Conservation (phyloP, 92 coral and sea anemone species). For the Actinostola sp. region DNA sequence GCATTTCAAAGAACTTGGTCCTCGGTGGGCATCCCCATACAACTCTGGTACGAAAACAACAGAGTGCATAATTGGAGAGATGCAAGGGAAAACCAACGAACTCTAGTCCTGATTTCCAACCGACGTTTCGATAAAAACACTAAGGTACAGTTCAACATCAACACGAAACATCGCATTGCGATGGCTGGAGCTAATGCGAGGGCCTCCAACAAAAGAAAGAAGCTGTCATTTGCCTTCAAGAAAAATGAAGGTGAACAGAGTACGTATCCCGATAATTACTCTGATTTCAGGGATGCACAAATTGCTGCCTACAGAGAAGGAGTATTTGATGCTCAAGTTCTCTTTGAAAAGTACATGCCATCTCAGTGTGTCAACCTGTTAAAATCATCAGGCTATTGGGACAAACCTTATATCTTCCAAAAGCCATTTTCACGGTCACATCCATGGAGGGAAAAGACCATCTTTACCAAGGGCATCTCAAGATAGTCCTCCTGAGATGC, state of each 20-base stretch:
- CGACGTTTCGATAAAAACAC: slow-evolving; percentile 32
- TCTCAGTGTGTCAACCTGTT: slow-evolving; percentile 29
- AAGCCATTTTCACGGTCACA: too few species aligned
- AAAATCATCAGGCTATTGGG: slow-evolving; percentile 28
- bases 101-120: slow-evolving; percentile 32
- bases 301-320: slow-evolving; percentile 45
- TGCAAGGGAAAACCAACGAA: slow-evolving; percentile 43
- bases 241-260: neutral
- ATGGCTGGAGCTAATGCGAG: slow-evolving; percentile 42
- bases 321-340: slow-evolving; percentile 44
- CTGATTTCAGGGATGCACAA: slow-evolving; percentile 36
- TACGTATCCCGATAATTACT: slow-evolving; percentile 30
- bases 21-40: slow-evolving; percentile 44
- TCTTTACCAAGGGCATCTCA: too few species aligned
- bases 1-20: slow-evolving; percentile 39
- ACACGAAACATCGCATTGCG: slow-evolving; percentile 43
- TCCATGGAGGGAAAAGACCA: too few species aligned
- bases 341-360: slow-evolving; percentile 53
- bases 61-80: slow-evolving; percentile 39
- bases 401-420: slow-evolving; percentile 32
- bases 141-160: slow-evolving; percentile 54
- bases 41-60: slow-evolving; percentile 58
- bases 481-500: too few species aligned
- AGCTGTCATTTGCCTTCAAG: slow-evolving; percentile 30
- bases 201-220: slow-evolving; percentile 43